phyloP scores from a whole-genome alignment of 2,888 invertebrate genomes.

The Chymomyza fuscimana region DNA sequence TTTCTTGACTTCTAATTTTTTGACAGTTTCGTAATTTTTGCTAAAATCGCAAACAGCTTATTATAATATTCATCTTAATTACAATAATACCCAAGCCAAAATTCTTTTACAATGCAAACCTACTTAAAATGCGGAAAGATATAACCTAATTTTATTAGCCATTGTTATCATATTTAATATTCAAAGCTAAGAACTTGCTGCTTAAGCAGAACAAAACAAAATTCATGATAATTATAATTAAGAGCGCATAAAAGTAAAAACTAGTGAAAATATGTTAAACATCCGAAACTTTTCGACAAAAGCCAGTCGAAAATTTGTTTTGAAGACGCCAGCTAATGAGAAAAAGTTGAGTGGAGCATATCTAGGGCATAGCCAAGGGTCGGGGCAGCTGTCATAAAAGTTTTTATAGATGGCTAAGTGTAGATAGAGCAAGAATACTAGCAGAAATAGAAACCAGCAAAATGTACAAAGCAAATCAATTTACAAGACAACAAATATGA shows the following conservation, averaged over 20 bases:
- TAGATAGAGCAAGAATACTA: not conserved
- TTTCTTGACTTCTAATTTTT: not conserved
- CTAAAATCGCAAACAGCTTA: not conserved
- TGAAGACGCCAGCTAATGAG: conserved; percentile 43
- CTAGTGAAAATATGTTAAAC: conserved; percentile 19
- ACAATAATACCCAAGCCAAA: not conserved
- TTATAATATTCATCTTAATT: not conserved
- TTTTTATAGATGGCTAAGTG: not conserved
- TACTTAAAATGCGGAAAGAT: not conserved
- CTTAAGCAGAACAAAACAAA: not conserved
- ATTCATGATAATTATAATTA: conserved; percentile 26
- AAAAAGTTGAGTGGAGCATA: conserved; percentile 8
- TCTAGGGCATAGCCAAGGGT: not conserved
- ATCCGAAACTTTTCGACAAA: conserved; percentile 12
- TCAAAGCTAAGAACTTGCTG: not conserved
- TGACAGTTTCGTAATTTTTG: not conserved
- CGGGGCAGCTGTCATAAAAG: conserved; percentile 4
- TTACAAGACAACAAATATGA: not conserved
- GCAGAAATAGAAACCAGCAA: not conserved
- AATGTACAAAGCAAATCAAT: conserved; percentile 2
- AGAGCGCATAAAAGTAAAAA: conserved; percentile 29
- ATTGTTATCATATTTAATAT: not conserved
- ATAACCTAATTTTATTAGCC: not conserved
- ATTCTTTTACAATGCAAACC: not conserved
- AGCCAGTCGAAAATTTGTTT: conserved; percentile 19